Percentiles rank a stretch among this genome's conserved stretches.
Conservation (phyloP, 2,797 vertebrate genomes). For the Propithecus perrieri region DNA sequence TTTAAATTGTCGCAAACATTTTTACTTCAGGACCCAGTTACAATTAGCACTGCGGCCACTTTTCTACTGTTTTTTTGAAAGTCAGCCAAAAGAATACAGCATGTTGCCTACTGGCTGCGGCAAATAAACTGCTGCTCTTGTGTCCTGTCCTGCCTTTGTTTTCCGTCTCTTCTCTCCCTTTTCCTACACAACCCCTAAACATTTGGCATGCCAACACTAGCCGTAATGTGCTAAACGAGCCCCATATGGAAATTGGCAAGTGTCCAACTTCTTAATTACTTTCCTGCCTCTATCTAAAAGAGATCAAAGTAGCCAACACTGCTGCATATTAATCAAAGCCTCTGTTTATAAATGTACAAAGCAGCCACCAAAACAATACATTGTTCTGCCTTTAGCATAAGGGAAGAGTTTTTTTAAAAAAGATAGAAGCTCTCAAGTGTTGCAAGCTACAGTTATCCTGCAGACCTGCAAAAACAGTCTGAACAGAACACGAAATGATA, state of each 20-base stretch:
- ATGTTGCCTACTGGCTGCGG: conserved; percentile 47
- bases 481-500: background rate
- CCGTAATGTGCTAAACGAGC: conserved; percentile 73
- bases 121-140: conserved; percentile 28
- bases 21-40: conserved; percentile 80
- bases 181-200: background rate
- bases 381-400: background rate
- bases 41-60: conserved; percentile 77
- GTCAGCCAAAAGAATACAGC: conserved; percentile 79
- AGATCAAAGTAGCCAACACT: conserved; percentile 72
- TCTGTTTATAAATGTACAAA: conserved; percentile 62
- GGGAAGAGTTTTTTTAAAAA: background rate
- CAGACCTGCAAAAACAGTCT: background rate
- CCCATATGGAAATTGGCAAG: conserved; percentile 83
- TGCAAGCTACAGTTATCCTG: background rate
- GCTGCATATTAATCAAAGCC: conserved; percentile 65
- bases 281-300: conserved; percentile 76
- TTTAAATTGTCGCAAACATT: conserved; percentile 83
- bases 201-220: conserved; percentile 47
- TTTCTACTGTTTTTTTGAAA: conserved; percentile 79
- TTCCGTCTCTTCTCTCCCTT: background rate
- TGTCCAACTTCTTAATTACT: conserved; percentile 87
- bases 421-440: conserved; percentile 13
- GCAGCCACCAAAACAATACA: conserved; percentile 44
- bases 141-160: background rate